Evolutionary conservation across 2,888 invertebrate species (phyloP).

Genomic region (Phengaris arion): DNA sequence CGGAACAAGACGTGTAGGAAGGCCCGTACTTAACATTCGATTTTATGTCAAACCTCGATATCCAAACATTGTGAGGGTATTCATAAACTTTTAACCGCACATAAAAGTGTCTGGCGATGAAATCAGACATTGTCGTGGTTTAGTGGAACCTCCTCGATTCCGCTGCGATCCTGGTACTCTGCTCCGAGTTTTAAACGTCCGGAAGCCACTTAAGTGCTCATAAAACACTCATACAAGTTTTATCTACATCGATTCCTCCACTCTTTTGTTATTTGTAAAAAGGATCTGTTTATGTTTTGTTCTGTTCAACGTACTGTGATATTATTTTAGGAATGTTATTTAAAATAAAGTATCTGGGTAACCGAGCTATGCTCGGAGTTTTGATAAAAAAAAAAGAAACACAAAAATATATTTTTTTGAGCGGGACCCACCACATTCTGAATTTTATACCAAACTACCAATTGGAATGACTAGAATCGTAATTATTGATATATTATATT

Average conservation of each 20-base stretch:
- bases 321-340: too few relatives aligned
- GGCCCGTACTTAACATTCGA: slow-evolving; percentile 10
- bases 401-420: too few relatives aligned
- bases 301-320: slow-evolving; percentile 41
- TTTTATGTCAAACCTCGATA: slow-evolving; percentile 36
- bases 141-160: slow-evolving; percentile 58
- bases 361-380: too few relatives aligned
- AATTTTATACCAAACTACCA: too few relatives aligned
- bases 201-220: slow-evolving; percentile 70
- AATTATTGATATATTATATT: too few relatives aligned
- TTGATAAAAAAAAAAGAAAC: too few relatives aligned
- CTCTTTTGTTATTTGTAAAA: slow-evolving; percentile 47
- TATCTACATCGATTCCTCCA: slow-evolving; percentile 52
- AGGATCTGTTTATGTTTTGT: background rate
- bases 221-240: slow-evolving; percentile 69
- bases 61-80: slow-evolving; percentile 47
- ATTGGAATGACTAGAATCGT: too few relatives aligned
- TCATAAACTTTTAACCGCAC: slow-evolving; percentile 60
- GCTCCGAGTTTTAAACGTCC: slow-evolving; percentile 63
- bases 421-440: too few relatives aligned
- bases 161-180: slow-evolving; percentile 46
- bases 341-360: too few relatives aligned
- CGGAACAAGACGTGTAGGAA: background rate
- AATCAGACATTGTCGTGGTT: slow-evolving; percentile 67
- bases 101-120: slow-evolving; percentile 59